These are phyloP conservation scores for Columba livia DNA, from an alignment of 2,113 vertebrate genomes.

Conservation along the genomic window DNA sequence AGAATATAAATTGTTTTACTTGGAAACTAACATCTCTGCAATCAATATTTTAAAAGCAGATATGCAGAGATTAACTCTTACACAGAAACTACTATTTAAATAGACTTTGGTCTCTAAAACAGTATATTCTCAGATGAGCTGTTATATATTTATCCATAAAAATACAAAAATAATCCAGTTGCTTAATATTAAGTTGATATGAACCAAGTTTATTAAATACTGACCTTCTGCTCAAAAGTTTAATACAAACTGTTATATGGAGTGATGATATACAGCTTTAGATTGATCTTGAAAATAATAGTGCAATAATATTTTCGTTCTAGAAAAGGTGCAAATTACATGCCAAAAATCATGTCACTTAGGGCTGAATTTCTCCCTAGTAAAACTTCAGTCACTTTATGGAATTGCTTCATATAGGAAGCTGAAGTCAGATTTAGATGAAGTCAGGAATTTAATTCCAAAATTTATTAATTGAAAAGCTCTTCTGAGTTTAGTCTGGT, in stretches of 20 bases:
- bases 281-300: background rate
- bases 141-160: slow-evolving; percentile 11
- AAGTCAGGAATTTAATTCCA: background rate
- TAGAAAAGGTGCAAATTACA: background rate
- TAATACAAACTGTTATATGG: background rate
- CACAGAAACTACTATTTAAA: background rate
- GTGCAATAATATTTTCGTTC: background rate
- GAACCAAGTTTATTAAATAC: background rate
- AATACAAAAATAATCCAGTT: background rate
- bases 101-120: background rate
- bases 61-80: slow-evolving; percentile 7
- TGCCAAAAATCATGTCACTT: background rate
- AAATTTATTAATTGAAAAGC: background rate
- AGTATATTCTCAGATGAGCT: background rate
- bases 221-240: background rate
- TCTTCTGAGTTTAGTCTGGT: background rate
- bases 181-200: background rate
- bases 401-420: background rate
- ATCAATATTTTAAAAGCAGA: background rate
- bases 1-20: slow-evolving; percentile 21
- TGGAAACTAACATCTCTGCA: slow-evolving; percentile 1
- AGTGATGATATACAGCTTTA: background rate
- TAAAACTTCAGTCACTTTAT: background rate
- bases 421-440: background rate
- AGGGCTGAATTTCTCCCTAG: background rate